Evolutionary conservation across 2,888 invertebrate species (phyloP), one percentile per base, ranked within the genome.

Genomic region (Apamea crenata): DNA sequence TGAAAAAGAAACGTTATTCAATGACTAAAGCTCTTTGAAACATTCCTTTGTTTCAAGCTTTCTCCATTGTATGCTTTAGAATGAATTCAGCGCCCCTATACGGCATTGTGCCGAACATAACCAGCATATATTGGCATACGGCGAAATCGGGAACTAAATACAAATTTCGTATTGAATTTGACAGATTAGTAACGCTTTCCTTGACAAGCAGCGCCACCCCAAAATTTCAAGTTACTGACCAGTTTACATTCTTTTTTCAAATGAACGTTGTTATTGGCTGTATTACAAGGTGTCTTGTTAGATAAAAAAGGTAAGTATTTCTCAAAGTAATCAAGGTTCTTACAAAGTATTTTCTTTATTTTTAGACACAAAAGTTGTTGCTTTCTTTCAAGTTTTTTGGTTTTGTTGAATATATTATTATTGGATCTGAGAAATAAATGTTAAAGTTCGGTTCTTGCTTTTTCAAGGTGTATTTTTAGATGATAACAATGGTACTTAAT

Each of bases 31-130:
- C 50, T 50, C 78, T 78, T 83, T 70, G 63, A 53, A n/a, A 66
- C 32, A 66, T 56, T 78, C 77, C n/a, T 77, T 84, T 84, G 84
- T 84, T 77, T 71, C 36, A 66, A 71, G 50, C 25, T 61, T 44
- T 21, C 36, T 18, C 40, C 25, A 67, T 84, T 84, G 81, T 83
- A 25, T 1, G 40, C 50, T 36, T 70, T 77, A 70, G 73, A 78
- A 85, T n/a, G 29, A 82, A 82, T 59, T 74, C 66, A 66, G 63
- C 66, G 77, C 73, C 53, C 40, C 14, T 59, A 68, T 2, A 29
- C 16, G 47, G n/a, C 40, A 63, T 85, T 82, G 63, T 84, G n/a
- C 72, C 1, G 18, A 47, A 50, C 0, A 44, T 36, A 71, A 44
- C 85, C 85, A 83, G 25, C 1, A 8, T 67, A 68, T 21, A 25